Conservation (phyloP, 2,113 vertebrate genomes). For the Antennarius striatus region DNA sequence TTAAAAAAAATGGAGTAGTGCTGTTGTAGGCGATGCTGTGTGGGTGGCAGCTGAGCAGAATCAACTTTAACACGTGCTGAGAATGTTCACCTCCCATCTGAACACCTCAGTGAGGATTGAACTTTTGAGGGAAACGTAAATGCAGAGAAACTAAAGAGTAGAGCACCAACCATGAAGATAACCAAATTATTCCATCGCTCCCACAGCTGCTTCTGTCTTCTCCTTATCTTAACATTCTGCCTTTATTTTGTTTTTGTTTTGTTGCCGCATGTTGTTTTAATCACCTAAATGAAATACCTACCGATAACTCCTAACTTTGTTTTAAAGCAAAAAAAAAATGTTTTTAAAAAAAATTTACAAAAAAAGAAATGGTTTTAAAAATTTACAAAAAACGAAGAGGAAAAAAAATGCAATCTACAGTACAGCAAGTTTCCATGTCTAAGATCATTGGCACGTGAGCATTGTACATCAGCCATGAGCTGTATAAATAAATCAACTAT, state of each 20-base stretch:
- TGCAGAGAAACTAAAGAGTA: constrained; percentile 61
- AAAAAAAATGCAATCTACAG: constrained; percentile 62
- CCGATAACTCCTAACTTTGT: constrained; percentile 72
- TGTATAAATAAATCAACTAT: constrained; percentile 81
- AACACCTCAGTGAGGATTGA: constrained; percentile 78
- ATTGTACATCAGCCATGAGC: constrained; percentile 75
- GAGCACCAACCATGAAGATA: constrained; percentile 61
- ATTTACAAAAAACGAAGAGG: constrained; percentile 48
- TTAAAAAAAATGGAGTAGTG: constrained; percentile 45
- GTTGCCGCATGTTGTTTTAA: constrained; percentile 87
- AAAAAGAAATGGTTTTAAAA: constrained; percentile 63
- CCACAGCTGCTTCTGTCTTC: constrained; percentile 82
- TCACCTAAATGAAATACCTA: constrained; percentile 72
- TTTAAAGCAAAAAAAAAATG: constrained; percentile 65
- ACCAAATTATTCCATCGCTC: constrained; percentile 76
- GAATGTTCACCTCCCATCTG: constrained; percentile 59
- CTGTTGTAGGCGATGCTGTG: constrained; percentile 45
- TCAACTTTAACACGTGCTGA: constrained; percentile 62
- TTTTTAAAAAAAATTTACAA: constrained; percentile 23
- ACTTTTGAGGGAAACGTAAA: constrained; percentile 68
- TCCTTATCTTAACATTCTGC: constrained; percentile 68
- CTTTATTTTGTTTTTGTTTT: constrained; percentile 54
- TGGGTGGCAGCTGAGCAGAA: constrained; percentile 61
- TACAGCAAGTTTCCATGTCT: constrained; percentile 70
- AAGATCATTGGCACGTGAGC: constrained; percentile 70